A percentile compares a stretch with the other conserved stretches of the same genome.
Conservation (phyloP, 64 coral and sea anemone species). For the Orbicella faveolata region DNA sequence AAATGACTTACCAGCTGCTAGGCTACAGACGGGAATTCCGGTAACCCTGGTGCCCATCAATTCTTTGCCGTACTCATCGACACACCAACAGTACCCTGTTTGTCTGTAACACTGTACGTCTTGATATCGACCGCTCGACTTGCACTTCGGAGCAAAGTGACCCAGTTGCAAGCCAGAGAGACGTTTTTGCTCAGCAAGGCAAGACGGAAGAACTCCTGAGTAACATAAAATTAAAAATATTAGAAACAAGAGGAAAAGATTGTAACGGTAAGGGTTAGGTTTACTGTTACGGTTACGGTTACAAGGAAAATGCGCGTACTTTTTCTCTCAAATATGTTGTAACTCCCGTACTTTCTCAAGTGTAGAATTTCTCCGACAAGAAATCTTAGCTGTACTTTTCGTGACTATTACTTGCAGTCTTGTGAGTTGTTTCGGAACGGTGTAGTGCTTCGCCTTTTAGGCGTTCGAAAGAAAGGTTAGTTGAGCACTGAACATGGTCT, state of each 20-base stretch:
- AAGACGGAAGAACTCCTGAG: slow-evolving; percentile 47
- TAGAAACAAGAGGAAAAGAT: background rate
- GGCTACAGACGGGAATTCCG: slow-evolving; percentile 48
- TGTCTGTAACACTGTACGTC: slow-evolving; percentile 48
- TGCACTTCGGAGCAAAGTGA: slow-evolving; percentile 42
- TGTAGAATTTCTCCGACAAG: too few relatives aligned
- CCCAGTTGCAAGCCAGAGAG: background rate
- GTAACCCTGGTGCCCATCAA: slow-evolving; percentile 11
- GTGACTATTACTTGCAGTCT: too few relatives aligned
- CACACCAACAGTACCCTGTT: slow-evolving; percentile 57
- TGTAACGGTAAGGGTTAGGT: background rate
- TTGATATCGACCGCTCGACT: slow-evolving; percentile 32
- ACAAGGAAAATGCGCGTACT: too few relatives aligned
- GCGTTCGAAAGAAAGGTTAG: background rate
- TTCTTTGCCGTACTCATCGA: slow-evolving; percentile 45
- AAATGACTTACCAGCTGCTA: background rate
- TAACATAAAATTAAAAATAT: background rate
- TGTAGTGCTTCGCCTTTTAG: too few relatives aligned
- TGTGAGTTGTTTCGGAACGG: too few relatives aligned
- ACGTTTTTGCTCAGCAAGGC: slow-evolving; percentile 15
- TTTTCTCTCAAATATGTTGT: too few relatives aligned
- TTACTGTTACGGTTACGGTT: too few relatives aligned
- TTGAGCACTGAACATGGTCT: background rate
- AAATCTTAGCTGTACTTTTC: too few relatives aligned
- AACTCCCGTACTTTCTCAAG: too few relatives aligned